Base-by-base conservation (phyloP, 2,888 invertebrate genomes). In the Tethea ocularis region DNA sequence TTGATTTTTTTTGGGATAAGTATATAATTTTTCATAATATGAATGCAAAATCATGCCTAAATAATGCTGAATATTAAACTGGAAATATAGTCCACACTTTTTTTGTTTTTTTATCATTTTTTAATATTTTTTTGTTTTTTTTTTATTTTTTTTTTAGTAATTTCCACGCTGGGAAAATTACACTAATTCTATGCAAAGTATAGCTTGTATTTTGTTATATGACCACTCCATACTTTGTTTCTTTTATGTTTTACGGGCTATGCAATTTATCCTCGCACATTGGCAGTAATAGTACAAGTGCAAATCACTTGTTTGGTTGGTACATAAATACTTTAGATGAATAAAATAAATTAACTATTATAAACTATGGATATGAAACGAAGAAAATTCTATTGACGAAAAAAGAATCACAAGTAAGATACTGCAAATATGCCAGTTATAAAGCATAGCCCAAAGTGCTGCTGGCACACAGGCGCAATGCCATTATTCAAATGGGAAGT, bases 131-230 rank as follows among this genome's bases (percentile, higher is more conserved):
- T 80, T 76, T 82, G 77, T 71, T 67, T 82, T 77, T 80, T 76
- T 82, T 78, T 71, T 66, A 74, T 75, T 80, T 75, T 77, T 83
- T 82, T 82, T 83, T 82, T 80, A 93, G 92, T 93, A 91, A 93
- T 93, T 94, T 93, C 91, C 93, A 94, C 93, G 94, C 94, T 95
- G 94, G 96, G 96, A 96, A 96, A 96, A 96, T 95, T 95, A 95
- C 96, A 96, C 96, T 96, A 96, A 95, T 96, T 96, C 96, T 96
- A 96, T 96, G 96, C 96, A 96, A 96, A 97, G 96, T 96, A 96
- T 96, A 96, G 96, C 95, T 96, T 96, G 96, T 96, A 96, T 92
- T 86, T 86, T 91, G 77, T 88, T 86, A 91, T 85, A 86, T 88
- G 88, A 91, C 91, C 93, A 92, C 93, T 91, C 91, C 93, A 92